These are phyloP conservation scores for Polypedilum vanderplanki DNA, from an alignment of 1,140 invertebrate species.

Conservation along the genomic window DNA sequence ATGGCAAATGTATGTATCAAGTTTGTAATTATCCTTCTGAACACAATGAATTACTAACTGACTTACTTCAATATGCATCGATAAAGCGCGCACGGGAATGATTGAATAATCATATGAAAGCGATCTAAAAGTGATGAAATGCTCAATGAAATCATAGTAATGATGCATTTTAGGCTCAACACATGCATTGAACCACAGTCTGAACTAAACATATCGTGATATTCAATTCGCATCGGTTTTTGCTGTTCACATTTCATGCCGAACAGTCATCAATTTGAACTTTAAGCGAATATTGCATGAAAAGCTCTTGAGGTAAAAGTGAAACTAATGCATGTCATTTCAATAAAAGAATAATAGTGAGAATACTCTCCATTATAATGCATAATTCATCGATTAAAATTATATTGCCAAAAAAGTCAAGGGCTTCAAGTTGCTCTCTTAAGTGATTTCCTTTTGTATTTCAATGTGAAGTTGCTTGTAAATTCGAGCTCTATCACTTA, in stretches of 20 bases:
- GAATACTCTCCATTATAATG: not conserved
- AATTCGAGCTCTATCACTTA: not conserved
- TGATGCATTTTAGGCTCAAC: not conserved
- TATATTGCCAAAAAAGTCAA: slow-evolving; percentile 12
- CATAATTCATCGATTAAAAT: not conserved
- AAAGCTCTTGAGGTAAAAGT: not conserved
- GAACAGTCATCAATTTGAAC: slow-evolving; percentile 22
- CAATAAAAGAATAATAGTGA: no score
- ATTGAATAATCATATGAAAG: slow-evolving; percentile 25
- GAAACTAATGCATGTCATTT: slow-evolving; percentile 3
- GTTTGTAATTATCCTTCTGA: no score
- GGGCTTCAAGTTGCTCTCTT: not conserved
- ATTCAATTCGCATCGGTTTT: slow-evolving; percentile 13
- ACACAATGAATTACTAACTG: no score
- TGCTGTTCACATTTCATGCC: not conserved
- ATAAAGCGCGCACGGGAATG: not conserved
- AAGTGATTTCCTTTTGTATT: not conserved
- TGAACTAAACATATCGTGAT: not conserved
- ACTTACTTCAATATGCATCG: no score
- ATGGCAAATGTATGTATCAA: no score
- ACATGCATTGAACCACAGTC: not conserved
- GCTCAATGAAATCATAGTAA: slow-evolving; percentile 15
- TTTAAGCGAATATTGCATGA: slow-evolving; percentile 15
- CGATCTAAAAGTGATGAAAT: slow-evolving; percentile 23
- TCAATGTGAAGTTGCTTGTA: slow-evolving; percentile 5